Percentiles rank a stretch among this genome's conserved stretches.
Evolutionary conservation across 2,888 invertebrate species (phyloP).

Genomic region (Eilema depressum): DNA sequence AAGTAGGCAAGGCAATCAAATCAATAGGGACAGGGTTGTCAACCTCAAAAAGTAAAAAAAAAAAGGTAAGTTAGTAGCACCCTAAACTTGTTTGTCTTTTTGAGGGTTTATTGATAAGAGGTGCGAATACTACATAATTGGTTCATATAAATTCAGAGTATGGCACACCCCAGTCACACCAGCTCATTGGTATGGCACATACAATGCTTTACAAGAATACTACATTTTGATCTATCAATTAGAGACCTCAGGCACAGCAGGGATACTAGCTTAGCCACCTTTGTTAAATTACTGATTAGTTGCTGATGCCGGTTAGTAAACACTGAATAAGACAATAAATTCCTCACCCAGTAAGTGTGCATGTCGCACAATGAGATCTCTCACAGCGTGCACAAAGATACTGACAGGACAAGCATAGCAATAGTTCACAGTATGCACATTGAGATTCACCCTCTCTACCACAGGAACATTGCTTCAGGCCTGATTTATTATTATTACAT

Average conservation of each 20-base stretch:
- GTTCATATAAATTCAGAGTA: too few relatives aligned
- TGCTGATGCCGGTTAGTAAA: background rate
- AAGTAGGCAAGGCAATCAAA: background rate
- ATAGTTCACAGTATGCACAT: constrained; percentile 74
- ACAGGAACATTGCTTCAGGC: constrained; percentile 57
- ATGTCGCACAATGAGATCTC: constrained; percentile 62
- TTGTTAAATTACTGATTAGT: background rate
- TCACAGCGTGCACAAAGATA: constrained; percentile 63
- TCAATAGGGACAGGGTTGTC: too few relatives aligned
- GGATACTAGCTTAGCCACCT: background rate
- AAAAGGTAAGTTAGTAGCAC: too few relatives aligned
- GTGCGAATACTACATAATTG: too few relatives aligned
- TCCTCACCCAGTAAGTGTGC: constrained; percentile 68
- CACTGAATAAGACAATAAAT: too few relatives aligned
- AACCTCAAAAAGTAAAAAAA: too few relatives aligned
- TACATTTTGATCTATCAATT: background rate
- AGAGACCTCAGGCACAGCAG: too few relatives aligned
- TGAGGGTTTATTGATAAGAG: background rate
- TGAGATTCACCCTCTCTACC: constrained; percentile 48
- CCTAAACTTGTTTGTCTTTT: too few relatives aligned
- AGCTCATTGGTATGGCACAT: too few relatives aligned
- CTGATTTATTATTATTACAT: constrained; percentile 21
- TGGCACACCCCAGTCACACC: too few relatives aligned
- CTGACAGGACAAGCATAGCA: constrained; percentile 65
- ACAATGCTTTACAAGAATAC: too few relatives aligned